These are phyloP conservation scores for Phrixothrix hirtus DNA, from an alignment of 2,888 invertebrate genomes.

Conservation along the genomic window DNA sequence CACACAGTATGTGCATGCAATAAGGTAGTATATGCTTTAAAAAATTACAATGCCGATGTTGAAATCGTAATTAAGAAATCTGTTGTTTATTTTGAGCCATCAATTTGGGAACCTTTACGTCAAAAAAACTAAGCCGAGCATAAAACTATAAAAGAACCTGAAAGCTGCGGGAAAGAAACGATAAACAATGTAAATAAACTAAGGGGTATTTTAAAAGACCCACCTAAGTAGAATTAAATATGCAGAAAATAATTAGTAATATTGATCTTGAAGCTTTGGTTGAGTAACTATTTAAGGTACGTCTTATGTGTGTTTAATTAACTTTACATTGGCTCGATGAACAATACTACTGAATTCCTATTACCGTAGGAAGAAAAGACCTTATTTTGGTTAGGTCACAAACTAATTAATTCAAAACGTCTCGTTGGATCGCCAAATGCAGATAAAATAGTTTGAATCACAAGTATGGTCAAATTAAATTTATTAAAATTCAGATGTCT, in stretches of 20 bases:
- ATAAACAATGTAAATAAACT: slow-evolving; percentile 53
- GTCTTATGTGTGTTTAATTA: no score
- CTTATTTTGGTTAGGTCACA: no score
- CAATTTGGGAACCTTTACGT: slow-evolving; percentile 62
- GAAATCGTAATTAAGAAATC: slow-evolving; percentile 65
- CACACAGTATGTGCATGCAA: slow-evolving; percentile 71
- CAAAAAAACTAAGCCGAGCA: slow-evolving; percentile 64
- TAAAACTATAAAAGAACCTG: slow-evolving; percentile 60
- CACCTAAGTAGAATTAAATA: slow-evolving; percentile 60
- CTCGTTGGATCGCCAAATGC: no score
- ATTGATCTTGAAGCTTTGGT: slow-evolving; percentile 62
- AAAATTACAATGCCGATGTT: slow-evolving; percentile 62
- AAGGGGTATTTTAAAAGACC: slow-evolving; percentile 54
- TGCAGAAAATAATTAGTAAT: slow-evolving; percentile 61
- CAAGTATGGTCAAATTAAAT: no score
- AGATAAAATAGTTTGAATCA: no score
- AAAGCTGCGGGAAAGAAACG: slow-evolving; percentile 59
- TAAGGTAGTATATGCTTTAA: slow-evolving; percentile 63
- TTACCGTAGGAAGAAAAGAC: no score
- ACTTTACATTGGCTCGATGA: no score
- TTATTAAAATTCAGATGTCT: no score
- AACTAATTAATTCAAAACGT: no score
- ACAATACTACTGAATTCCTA: no score
- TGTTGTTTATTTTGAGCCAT: slow-evolving; percentile 63
- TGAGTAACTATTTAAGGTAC: no score